phyloP scores from a whole-genome alignment of 1,140 invertebrate species.

The Maniola jurtina region DNA sequence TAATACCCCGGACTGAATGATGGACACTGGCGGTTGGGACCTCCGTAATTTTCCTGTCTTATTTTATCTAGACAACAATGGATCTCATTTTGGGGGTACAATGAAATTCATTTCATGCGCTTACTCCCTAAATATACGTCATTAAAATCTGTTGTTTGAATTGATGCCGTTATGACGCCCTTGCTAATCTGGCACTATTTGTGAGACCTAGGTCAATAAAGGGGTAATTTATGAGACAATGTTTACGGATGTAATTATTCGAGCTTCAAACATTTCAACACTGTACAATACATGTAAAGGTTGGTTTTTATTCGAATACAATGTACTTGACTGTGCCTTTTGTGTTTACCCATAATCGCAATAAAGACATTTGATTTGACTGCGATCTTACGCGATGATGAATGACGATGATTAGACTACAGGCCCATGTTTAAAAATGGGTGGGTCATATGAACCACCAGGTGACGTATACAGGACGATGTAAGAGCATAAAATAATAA shows the following conservation, averaged over 20 bases:
- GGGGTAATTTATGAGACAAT: conserved; percentile 27
- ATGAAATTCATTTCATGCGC: conserved; percentile 49
- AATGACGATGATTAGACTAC: too few species aligned
- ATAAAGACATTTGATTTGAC: too few species aligned
- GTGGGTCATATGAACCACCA: too few species aligned
- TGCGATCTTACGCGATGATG: too few species aligned
- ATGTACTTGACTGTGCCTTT: too few species aligned
- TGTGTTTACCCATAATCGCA: too few species aligned
- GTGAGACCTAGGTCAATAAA: conserved; percentile 32
- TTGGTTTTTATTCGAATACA: too few species aligned
- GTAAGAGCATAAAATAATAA: too few species aligned
- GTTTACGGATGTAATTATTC: background rate
- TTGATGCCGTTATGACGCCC: conserved; percentile 30
- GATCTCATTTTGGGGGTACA: conserved; percentile 47
- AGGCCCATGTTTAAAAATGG: too few species aligned
- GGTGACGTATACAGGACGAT: too few species aligned
- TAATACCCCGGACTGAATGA: conserved; percentile 57
- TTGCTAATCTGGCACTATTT: conserved; percentile 43
- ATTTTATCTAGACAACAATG: conserved; percentile 51
- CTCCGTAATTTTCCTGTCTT: conserved; percentile 60
- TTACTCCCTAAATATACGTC: conserved; percentile 55
- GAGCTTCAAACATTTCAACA: background rate
- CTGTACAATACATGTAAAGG: background rate
- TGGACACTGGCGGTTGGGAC: conserved; percentile 44
- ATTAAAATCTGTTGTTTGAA: conserved; percentile 52